Conservation (phyloP, 2,113 vertebrate species). For the Hypocryptadius cinnamomeus region DNA sequence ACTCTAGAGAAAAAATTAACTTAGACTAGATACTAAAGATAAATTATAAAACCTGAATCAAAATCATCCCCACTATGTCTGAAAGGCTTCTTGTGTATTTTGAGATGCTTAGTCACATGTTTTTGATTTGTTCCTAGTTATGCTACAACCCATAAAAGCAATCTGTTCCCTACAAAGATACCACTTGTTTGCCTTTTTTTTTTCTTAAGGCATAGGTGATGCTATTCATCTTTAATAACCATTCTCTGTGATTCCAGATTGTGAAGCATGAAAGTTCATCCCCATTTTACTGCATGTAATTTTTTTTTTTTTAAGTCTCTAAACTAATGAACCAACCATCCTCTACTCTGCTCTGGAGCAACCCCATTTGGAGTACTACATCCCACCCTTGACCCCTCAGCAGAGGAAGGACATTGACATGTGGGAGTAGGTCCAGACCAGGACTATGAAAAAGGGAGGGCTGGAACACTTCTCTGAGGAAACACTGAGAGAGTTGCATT, state of each 20-base stretch:
- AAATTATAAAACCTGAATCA: neutral
- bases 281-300: neutral
- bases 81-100: neutral
- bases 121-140: neutral
- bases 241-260: neutral
- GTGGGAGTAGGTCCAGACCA: neutral
- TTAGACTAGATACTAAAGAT: neutral
- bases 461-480: neutral
- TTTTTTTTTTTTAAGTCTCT: neutral
- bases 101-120: neutral
- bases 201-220: neutral
- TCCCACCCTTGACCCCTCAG: neutral
- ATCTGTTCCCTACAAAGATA: neutral
- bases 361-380: neutral
- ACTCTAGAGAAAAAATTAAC: neutral
- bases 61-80: neutral
- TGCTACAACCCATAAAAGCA: neutral
- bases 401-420: neutral
- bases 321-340: neutral
- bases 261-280: neutral
- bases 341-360: neutral
- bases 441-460: neutral
- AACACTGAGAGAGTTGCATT: neutral
- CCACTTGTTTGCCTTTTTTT: neutral
- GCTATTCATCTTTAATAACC: neutral